Evolutionary conservation across 1,140 invertebrate genomes (phyloP).

Genomic region (Drosophila asahinai): DNA sequence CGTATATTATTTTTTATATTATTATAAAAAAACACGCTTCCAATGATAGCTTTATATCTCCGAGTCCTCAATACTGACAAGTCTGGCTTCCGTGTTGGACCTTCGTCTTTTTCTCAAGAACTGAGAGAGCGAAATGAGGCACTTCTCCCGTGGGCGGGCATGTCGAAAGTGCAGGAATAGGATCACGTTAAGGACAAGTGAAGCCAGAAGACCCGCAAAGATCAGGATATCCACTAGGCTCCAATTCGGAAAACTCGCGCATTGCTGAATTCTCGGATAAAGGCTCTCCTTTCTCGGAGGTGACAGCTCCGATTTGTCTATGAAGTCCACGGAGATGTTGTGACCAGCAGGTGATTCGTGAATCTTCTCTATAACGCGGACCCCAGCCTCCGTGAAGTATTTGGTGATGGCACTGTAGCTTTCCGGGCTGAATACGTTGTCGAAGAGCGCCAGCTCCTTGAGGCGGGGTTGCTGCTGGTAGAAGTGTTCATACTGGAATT

Average conservation of each 20-base stretch:
- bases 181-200: conserved; percentile 5
- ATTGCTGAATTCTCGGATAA: neutral
- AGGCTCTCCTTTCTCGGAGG: neutral
- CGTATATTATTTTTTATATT: too few relatives aligned
- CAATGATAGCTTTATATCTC: neutral
- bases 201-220: neutral
- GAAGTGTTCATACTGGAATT: conserved; percentile 10
- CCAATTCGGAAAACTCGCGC: neutral
- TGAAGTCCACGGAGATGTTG: neutral
- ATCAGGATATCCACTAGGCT: neutral
- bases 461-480: conserved; percentile 14
- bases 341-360: neutral
- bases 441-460: conserved; percentile 4
- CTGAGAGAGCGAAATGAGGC: neutral
- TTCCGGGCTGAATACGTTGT: conserved; percentile 4
- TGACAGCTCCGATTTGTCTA: neutral
- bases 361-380: conserved; percentile 4
- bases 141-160: neutral
- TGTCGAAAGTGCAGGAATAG: neutral
- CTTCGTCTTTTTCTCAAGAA: neutral
- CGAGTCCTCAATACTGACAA: conserved; percentile 6
- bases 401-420: conserved; percentile 3
- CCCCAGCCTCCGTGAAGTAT: conserved; percentile 5
- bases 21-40: neutral
- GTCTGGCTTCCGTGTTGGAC: neutral